Evolutionary conservation across 2,113 vertebrate species (phyloP), one percentile per base, ranked within the genome.

Genomic region (Camelus bactrianus): DNA sequence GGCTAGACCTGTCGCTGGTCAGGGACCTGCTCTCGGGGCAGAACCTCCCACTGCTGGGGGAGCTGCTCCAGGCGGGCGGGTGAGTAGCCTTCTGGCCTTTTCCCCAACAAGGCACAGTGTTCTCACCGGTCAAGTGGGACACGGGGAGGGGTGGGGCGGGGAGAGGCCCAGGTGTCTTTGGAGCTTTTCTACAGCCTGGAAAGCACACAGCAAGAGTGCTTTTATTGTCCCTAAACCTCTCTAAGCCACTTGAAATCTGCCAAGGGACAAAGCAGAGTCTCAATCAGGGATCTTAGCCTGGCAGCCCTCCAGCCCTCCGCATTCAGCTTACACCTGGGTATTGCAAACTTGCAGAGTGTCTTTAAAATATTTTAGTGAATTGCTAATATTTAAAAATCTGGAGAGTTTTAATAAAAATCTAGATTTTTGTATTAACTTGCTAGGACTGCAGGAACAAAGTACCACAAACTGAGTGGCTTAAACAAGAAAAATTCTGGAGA

Each of bases 71-170:
- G 81, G n/a, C 17, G 0, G 91, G 70, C 2, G 52, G 95, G 89
- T 98, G 72, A 98, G 96, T 94, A 32, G 6, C 35, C 60, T 70
- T 73, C 26, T 14, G 19, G 65, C 42, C 52, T 14, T 28, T 81
- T 19, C 35, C 58, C 48, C 50, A 24, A 42, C 38, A 42, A 42
- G 54, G 22, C 69, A 1, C 20, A 14, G 5, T 30, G n/a, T 77
- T 81, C 81, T 65, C 38, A 8, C 70, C 35, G 10, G 10, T 38
- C 48, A 17, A 20, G 58, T 1, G 8, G 26, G 30, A 19, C 22
- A 3, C 17, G 4, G 50, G 32, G 65, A 9, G 4, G 26, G 32
- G 65, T 12, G 4, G 26, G 73, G 2, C 0, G 92, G 22, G 10
- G 28, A 52, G 93, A 60, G 17, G 32, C 67, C 70, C 0, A 2